Base-by-base conservation (phyloP, 2,113 vertebrate species). In the Cyanocitta stelleri region DNA sequence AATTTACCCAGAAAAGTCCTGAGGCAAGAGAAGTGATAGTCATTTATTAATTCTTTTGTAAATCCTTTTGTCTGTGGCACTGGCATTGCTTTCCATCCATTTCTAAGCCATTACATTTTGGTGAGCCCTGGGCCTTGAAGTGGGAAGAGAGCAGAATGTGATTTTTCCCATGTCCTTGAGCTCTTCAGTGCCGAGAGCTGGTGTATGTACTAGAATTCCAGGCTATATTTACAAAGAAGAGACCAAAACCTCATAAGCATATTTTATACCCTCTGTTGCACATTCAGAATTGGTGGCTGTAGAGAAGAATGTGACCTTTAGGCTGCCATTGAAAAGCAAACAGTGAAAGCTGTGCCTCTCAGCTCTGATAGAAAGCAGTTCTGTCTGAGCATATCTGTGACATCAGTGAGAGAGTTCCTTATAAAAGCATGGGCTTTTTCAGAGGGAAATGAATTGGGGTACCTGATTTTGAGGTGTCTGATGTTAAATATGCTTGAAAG, bases 1-100 rank as follows among this genome's bases (percentile, higher is more conserved):
- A 91, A 96, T 90, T 96, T 92, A 93, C 41, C 23, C 48, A 72
- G 91, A 79, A 72, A 90, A 93, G 84, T 80, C 86, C 77, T 41
- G 33, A 75, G 86, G 87, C 75, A 49, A 88, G 37, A 71, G 37
- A 69, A 85, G 39, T 30, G 72, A 46, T 77, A 84, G 88, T 64
- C 4, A 10, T 64, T 93, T 95, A 86, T 88, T 82, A 87, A 78
- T 89, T 87, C 69, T 87, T 82, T 90, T 80, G 76, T 91, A 94
- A 95, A 86, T 72, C 51, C 72, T 88, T 90, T 90, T 93, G 93
- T 95, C 88, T 95, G 9, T 30, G 63, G 39, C 79, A 55, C 51
- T 92, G 51, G 33, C 15, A 15, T 84, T 86, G 52, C 59, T 94
- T 96, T 91, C 78, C 11, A 43, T 64, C 52, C 33, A 13, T 88